These are phyloP conservation scores for Carcina quercana DNA, from an alignment of 2,888 invertebrate genomes.

Conservation along the genomic window DNA sequence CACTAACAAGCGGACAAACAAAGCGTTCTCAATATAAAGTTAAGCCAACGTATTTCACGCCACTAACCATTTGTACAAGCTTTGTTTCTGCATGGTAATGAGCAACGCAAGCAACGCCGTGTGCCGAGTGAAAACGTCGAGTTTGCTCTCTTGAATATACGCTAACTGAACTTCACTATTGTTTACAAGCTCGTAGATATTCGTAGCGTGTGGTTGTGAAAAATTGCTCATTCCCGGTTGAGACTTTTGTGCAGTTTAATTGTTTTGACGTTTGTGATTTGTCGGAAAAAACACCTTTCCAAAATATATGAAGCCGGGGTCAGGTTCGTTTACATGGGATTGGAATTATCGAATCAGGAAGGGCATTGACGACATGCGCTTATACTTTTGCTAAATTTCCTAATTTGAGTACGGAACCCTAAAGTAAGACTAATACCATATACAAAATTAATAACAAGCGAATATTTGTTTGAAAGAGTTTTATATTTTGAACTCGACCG, in stretches of 20 bases:
- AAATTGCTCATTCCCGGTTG: constrained; percentile 2
- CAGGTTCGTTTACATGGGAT: too few relatives aligned
- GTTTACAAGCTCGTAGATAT: constrained; percentile 8
- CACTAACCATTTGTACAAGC: constrained; percentile 1
- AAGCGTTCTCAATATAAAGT: constrained; percentile 7
- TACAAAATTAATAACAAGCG: too few relatives aligned
- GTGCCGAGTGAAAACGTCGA: constrained; percentile 10
- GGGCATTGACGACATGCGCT: too few relatives aligned
- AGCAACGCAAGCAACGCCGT: constrained; percentile 7
- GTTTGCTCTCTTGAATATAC: constrained; percentile 12
- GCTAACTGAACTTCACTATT: constrained; percentile 12
- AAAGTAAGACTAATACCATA: too few relatives aligned
- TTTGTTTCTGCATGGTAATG: constrained; percentile 8
- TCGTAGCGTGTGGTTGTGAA: constrained; percentile 5
- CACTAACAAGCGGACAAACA: too few relatives aligned
- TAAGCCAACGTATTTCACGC: constrained; percentile 8
- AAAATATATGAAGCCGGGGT: too few relatives aligned
- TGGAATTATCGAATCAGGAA: too few relatives aligned
- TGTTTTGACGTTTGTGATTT: neutral
- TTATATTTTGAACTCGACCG: too few relatives aligned
- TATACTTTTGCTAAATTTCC: too few relatives aligned
- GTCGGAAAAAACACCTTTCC: neutral
- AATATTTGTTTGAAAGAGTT: too few relatives aligned
- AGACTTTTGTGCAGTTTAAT: neutral
- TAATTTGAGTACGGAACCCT: too few relatives aligned